Conservation (phyloP, 2,888 invertebrate genomes). For the Dynastes maya region DNA sequence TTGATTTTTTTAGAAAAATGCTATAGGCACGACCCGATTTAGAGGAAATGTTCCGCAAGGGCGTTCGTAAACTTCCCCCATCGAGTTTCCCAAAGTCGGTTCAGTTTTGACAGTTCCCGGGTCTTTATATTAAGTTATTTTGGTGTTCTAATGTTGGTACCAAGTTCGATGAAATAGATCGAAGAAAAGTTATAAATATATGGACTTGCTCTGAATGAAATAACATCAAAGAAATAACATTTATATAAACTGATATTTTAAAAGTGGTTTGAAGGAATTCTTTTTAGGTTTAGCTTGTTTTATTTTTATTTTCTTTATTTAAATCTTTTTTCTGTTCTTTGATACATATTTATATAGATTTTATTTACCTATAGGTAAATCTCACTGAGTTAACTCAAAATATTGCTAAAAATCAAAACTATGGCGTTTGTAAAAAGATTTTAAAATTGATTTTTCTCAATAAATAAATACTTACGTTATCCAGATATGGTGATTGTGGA, state of each 20-base stretch:
- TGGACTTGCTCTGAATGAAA: too few species aligned
- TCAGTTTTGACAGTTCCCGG: too few species aligned
- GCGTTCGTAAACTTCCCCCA: too few species aligned
- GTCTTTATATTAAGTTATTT: too few species aligned
- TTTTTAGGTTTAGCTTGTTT: too few species aligned
- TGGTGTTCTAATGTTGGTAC: too few species aligned
- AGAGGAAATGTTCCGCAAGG: constrained; percentile 17
- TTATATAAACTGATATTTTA: too few species aligned
- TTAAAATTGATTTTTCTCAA: constrained; percentile 48
- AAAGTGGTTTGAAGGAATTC: too few species aligned
- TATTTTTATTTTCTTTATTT: background rate
- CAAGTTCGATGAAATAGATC: too few species aligned
- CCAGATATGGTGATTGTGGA: constrained; percentile 49
- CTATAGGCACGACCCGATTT: background rate
- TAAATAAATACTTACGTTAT: constrained; percentile 54
- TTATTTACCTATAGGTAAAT: background rate
- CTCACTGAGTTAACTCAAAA: constrained; percentile 10
- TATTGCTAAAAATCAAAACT: constrained; percentile 19
- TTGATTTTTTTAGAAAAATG: constrained; percentile 39
- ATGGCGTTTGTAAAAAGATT: constrained; percentile 55
- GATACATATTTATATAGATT: background rate
- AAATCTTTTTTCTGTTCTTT: constrained; percentile 3
- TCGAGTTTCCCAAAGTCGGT: too few species aligned
- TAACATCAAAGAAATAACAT: too few species aligned
- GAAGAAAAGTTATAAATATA: too few species aligned